Evolutionary conservation across 2,888 invertebrate species (phyloP).

Genomic region (Xanthia togata): DNA sequence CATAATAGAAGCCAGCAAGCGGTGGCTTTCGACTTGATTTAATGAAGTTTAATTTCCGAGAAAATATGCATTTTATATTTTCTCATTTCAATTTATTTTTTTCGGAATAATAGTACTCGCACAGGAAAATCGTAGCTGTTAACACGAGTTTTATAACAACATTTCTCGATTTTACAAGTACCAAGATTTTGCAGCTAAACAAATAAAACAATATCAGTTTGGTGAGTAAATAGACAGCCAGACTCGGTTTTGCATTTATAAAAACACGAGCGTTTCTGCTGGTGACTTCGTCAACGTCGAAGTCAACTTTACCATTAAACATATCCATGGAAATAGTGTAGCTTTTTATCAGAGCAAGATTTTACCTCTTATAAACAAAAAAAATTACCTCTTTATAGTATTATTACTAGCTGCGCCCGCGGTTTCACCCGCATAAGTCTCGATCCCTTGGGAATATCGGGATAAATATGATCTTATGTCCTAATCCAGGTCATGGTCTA

Average conservation of each 20-base stretch:
- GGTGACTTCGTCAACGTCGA: not conserved
- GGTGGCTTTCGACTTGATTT: not conserved
- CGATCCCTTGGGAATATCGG: no score
- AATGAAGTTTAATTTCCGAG: constrained; percentile 5
- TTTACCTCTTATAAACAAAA: not conserved
- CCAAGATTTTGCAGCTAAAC: not conserved
- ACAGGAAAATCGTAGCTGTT: not conserved
- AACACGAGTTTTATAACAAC: not conserved
- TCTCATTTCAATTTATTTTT: not conserved
- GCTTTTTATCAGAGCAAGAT: not conserved
- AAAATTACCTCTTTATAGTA: no score
- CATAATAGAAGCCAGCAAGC: not conserved
- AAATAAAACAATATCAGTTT: not conserved
- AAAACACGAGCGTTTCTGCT: not conserved
- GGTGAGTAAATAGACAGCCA: no score
- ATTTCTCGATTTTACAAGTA: not conserved
- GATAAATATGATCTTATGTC: no score
- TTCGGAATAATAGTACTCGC: not conserved
- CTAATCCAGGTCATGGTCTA: no score
- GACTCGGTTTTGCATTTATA: no score
- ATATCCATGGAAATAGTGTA: no score
- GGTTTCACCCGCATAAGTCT: no score
- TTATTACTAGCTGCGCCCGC: no score
- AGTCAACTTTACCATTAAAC: no score
- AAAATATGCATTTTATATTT: constrained; percentile 21